Percentiles rank a stretch among this genome's conserved stretches.
Conservation (phyloP, 2,888 invertebrate species). For the Xanthia togata region DNA sequence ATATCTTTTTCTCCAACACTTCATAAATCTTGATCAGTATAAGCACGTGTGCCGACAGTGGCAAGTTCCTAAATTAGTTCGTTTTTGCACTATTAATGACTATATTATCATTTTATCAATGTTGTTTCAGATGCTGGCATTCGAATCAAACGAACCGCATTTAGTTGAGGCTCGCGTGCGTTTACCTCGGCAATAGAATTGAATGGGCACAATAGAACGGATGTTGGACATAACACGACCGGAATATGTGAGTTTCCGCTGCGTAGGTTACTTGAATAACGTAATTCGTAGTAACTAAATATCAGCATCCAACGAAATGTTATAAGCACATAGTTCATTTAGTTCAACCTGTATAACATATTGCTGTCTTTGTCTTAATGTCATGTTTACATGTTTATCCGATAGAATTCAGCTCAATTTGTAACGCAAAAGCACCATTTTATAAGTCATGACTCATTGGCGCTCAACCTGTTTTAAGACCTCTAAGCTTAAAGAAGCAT, state of each 20-base stretch:
- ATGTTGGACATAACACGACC: constrained; percentile 82
- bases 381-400: constrained; percentile 36
- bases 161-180: constrained; percentile 54
- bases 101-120: constrained; percentile 16
- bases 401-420: constrained; percentile 56
- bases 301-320: constrained; percentile 17
- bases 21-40: constrained; percentile 67
- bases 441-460: constrained; percentile 74
- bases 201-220: constrained; percentile 82
- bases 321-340: constrained; percentile 5
- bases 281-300: constrained; percentile 54
- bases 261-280: constrained; percentile 68
- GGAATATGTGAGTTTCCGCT: constrained; percentile 82
- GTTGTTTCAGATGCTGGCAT: constrained; percentile 35
- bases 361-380: constrained; percentile 14
- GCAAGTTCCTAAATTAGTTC: constrained; percentile 36
- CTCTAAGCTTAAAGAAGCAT: constrained; percentile 73
- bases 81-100: constrained; percentile 41
- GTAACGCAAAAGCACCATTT: constrained; percentile 70
- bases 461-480: constrained; percentile 78
- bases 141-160: constrained; percentile 32
- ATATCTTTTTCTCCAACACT: constrained; percentile 61
- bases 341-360: background rate
- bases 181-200: constrained; percentile 68
- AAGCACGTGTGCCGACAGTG: constrained; percentile 52